Percentiles rank a stretch among this genome's conserved stretches.
Conservation (phyloP, 2,888 invertebrate genomes). For the Metacarcinus magister region DNA sequence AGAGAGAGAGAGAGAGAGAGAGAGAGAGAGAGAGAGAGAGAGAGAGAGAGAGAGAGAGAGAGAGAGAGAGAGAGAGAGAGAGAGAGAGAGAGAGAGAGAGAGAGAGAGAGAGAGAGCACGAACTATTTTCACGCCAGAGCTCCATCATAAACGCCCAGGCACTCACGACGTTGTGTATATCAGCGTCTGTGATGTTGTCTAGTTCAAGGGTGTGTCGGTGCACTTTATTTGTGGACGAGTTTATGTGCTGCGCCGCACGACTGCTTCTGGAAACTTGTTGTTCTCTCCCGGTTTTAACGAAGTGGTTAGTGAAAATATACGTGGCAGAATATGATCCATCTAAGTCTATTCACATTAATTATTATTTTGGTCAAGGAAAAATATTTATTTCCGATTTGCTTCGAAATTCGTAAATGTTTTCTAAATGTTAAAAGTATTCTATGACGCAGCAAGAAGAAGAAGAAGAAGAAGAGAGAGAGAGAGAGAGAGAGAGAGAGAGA, state of each 20-base stretch:
- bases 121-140: neutral
- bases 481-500: too few relatives aligned
- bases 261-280: neutral
- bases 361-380: neutral
- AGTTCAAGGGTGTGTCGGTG: too few relatives aligned
- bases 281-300: neutral
- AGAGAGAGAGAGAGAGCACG: conserved; percentile 54
- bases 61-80: conserved; percentile 30
- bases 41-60: conserved; percentile 62
- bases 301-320: neutral
- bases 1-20: conserved; percentile 54
- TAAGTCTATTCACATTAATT: neutral
- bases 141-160: too few relatives aligned
- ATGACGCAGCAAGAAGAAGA: too few relatives aligned
- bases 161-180: too few relatives aligned
- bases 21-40: conserved; percentile 61
- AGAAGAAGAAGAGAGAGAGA: too few relatives aligned
- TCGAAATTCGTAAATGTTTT: too few relatives aligned
- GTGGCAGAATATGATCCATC: neutral
- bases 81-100: conserved; percentile 50
- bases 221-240: too few relatives aligned
- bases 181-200: too few relatives aligned
- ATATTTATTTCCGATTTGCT: neutral
- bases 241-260: neutral
- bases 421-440: too few relatives aligned